phyloP scores from a whole-genome alignment of 2,888 invertebrate genomes.

The Pristionchus japonicus region DNA sequence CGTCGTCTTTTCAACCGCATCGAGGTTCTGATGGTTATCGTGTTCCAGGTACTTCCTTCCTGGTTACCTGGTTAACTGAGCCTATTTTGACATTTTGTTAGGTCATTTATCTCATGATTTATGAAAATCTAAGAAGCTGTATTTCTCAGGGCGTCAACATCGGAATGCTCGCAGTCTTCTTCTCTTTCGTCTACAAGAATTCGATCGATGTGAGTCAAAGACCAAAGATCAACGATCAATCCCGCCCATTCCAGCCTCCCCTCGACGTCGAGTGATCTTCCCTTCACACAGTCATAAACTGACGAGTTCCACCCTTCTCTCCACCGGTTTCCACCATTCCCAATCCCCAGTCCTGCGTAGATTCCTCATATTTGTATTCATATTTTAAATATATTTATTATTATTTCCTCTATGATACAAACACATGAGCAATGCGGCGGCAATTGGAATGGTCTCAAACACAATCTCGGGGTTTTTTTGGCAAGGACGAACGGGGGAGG shows the following conservation, averaged over 20 bases:
- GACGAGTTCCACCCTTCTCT: neutral
- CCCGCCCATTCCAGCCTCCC: neutral
- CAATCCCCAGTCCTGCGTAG: neutral
- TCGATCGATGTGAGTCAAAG: neutral
- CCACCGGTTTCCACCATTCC: neutral
- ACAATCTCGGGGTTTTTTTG: slow-evolving; percentile 22
- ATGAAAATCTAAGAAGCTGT: too few species aligned
- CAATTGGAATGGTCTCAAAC: slow-evolving; percentile 4
- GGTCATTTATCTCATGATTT: too few species aligned
- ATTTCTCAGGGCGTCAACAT: neutral
- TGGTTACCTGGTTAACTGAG: too few species aligned
- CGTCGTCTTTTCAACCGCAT: slow-evolving; percentile 29
- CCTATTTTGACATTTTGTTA: too few species aligned
- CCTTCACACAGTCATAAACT: too few species aligned
- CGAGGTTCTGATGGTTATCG: slow-evolving; percentile 57
- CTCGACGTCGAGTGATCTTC: neutral
- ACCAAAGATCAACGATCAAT: neutral
- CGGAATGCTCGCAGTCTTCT: slow-evolving; percentile 22
- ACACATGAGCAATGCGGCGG: slow-evolving; percentile 21
- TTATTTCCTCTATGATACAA: slow-evolving; percentile 31
- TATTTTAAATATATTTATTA: slow-evolving; percentile 25
- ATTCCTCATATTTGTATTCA: neutral
- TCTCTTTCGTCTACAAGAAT: slow-evolving; percentile 37
- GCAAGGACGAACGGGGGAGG: neutral
- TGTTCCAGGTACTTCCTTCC: slow-evolving; percentile 54